Percentiles rank a stretch among this genome's conserved stretches.
Conservation (phyloP, 2,113 vertebrate species). For the Aldabrachelys gigantea region DNA sequence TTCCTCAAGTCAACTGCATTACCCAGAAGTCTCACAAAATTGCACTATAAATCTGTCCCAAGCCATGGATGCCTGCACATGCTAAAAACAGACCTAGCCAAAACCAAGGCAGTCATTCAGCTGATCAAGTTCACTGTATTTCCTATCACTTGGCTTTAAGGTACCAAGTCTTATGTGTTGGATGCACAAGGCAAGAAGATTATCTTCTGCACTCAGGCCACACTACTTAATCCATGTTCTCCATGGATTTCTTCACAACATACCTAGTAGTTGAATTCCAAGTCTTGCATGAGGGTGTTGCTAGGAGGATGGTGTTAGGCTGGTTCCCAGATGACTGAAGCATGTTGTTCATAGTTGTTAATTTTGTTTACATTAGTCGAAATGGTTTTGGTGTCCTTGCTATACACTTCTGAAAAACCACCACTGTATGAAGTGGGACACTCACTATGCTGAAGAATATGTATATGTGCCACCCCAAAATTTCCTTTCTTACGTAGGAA, state of each 20-base stretch:
- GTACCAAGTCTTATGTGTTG: neutral
- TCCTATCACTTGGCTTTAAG: neutral
- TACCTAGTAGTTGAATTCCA: neutral
- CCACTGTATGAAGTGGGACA: neutral
- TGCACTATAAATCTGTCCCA: neutral
- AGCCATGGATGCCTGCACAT: neutral
- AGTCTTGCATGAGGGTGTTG: neutral
- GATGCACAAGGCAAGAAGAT: neutral
- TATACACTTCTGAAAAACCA: neutral
- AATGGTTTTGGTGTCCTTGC: neutral
- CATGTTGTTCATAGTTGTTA: neutral
- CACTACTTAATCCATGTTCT: neutral
- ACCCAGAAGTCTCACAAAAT: neutral
- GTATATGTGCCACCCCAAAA: neutral
- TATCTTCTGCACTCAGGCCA: neutral
- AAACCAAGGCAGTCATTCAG: neutral
- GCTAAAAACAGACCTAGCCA: neutral
- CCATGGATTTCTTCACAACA: neutral
- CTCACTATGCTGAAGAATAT: neutral
- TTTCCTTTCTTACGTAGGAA: neutral
- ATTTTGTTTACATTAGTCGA: neutral
- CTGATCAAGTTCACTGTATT: too few relatives aligned
- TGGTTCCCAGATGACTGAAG: neutral
- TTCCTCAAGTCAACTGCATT: neutral
- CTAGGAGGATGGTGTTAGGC: neutral